phyloP scores from a whole-genome alignment of 2,888 invertebrate genomes.

The Cenopis cana region DNA sequence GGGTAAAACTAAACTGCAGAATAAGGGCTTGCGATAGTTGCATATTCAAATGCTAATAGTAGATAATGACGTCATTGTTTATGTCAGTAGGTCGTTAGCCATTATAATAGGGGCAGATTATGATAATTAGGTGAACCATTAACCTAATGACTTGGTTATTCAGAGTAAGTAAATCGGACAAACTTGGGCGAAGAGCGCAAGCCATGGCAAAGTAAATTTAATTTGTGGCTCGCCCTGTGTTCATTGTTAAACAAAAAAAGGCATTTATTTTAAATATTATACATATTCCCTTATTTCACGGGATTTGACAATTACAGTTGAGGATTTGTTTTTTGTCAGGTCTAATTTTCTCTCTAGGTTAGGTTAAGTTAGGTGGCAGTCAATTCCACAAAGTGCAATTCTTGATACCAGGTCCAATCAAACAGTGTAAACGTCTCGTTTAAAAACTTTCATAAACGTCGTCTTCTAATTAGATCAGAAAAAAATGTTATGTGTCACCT shows the following conservation, averaged over 20 bases:
- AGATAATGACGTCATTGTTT: slow-evolving; percentile 9
- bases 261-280: too few relatives aligned
- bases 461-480: too few relatives aligned
- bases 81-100: slow-evolving; percentile 4
- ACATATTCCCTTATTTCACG: too few relatives aligned
- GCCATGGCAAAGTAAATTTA: neutral
- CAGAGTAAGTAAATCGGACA: slow-evolving; percentile 6
- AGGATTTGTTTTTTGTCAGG: too few relatives aligned
- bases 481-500: too few relatives aligned
- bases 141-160: slow-evolving; percentile 21
- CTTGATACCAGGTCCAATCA: too few relatives aligned
- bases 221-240: neutral
- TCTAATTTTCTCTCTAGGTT: too few relatives aligned
- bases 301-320: too few relatives aligned
- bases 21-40: neutral
- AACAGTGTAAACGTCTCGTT: too few relatives aligned
- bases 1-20: neutral
- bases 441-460: too few relatives aligned
- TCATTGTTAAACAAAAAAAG: neutral
- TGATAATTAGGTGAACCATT: slow-evolving; percentile 39
- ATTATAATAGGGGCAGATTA: slow-evolving; percentile 20
- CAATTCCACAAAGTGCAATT: too few relatives aligned
- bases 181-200: neutral
- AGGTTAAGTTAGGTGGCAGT: too few relatives aligned
- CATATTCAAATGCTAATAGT: slow-evolving; percentile 9